Percentiles rank a stretch among this genome's conserved stretches.
Evolutionary conservation across 2,888 invertebrate species (phyloP).

Genomic region (Emmelina monodactyla): DNA sequence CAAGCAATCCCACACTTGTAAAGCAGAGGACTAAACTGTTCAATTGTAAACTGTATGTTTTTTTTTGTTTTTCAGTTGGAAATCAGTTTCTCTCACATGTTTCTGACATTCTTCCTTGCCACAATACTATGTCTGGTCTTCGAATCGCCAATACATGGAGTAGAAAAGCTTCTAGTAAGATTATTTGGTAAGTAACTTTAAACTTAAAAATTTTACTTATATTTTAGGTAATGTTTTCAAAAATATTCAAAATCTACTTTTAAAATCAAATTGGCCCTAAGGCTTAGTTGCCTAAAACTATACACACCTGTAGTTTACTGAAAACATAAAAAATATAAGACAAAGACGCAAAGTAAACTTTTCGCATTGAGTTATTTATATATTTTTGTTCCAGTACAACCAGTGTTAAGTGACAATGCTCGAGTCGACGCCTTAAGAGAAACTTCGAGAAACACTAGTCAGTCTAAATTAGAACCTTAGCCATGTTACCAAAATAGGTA

Average conservation of each 20-base stretch:
- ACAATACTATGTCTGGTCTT: constrained; percentile 71
- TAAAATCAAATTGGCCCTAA: no score
- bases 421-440: constrained; percentile 27
- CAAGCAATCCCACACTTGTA: no score
- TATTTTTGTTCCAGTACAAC: constrained; percentile 43
- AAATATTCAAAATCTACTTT: no score
- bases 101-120: constrained; percentile 69
- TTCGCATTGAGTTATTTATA: no score
- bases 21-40: no score
- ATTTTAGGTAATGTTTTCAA: no score
- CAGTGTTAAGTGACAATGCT: constrained; percentile 43
- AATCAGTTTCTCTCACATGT: constrained; percentile 64
- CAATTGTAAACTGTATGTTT: no score
- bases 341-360: no score
- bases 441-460: constrained; percentile 51
- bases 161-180: constrained; percentile 72
- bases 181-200: constrained; percentile 46
- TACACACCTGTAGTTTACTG: no score
- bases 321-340: no score
- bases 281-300: no score
- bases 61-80: constrained; percentile 61
- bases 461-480: constrained; percentile 51
- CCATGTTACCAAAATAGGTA: constrained; percentile 6
- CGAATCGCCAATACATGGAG: constrained; percentile 75
- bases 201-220: no score